Evolutionary conservation across 2,797 vertebrate species (phyloP).

Genomic region (Spheniscus humboldti): DNA sequence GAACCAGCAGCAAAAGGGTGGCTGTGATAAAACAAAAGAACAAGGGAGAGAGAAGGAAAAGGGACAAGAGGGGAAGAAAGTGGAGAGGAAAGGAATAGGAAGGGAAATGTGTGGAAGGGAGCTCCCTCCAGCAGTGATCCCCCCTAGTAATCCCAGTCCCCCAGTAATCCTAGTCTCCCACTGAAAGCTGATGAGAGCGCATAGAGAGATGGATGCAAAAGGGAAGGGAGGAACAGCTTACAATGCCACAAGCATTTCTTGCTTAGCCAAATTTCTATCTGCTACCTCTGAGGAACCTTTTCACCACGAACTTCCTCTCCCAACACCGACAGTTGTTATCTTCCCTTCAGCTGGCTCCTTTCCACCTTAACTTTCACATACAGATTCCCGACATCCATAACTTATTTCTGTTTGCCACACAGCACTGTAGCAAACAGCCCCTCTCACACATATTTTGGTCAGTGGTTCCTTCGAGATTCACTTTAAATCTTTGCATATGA

Average conservation of each 20-base stretch:
- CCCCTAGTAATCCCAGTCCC: neutral
- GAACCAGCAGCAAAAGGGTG: neutral
- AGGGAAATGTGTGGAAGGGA: neutral
- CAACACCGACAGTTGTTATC: fast-evolving
- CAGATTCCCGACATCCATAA: neutral
- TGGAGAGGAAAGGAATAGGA: neutral
- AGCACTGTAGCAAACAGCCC: neutral
- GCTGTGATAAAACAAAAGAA: neutral
- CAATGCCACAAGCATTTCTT: neutral
- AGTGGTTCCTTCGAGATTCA: neutral
- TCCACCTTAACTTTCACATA: neutral
- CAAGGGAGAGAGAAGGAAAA: neutral
- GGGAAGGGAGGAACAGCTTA: neutral
- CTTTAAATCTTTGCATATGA: neutral
- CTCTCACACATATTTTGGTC: neutral
- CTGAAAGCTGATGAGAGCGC: neutral
- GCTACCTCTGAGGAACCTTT: neutral
- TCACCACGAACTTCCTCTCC: neutral
- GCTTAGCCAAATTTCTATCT: neutral
- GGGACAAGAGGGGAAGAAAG: neutral
- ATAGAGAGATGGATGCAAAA: neutral
- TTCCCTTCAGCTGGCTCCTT: neutral
- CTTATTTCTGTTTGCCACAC: neutral
- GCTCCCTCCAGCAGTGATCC: fast-evolving
- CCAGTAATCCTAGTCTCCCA: neutral